phyloP scores from a whole-genome alignment of 2,113 vertebrate genomes.

The Amblyornis subalaris region DNA sequence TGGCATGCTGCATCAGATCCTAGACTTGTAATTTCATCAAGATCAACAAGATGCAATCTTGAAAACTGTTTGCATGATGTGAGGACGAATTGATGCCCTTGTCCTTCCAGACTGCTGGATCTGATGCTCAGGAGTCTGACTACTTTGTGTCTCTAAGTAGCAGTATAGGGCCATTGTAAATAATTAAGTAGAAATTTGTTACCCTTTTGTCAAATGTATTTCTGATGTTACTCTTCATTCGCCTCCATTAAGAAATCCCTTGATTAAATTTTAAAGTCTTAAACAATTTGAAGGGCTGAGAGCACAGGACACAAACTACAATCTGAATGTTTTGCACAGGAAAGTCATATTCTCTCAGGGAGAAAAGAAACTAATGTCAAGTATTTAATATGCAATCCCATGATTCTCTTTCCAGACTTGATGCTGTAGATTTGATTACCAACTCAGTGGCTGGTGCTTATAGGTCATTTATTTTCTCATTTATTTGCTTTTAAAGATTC shows the following conservation, averaged over 20 bases:
- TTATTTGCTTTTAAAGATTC: constrained; percentile 34
- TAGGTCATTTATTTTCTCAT: constrained; percentile 67
- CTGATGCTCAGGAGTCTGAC: constrained; percentile 65
- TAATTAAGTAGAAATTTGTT: constrained; percentile 87
- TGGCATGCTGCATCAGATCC: constrained; percentile 68
- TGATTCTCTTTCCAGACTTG: constrained; percentile 62
- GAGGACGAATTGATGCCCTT: constrained; percentile 80
- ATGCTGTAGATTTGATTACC: constrained; percentile 71
- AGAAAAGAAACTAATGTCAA: constrained; percentile 69
- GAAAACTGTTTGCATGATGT: constrained; percentile 72
- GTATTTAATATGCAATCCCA: constrained; percentile 70
- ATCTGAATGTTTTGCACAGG: constrained; percentile 71
- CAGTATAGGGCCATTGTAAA: constrained; percentile 78
- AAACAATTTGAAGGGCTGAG: constrained; percentile 81
- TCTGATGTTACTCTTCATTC: constrained; percentile 78
- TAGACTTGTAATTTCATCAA: constrained; percentile 79
- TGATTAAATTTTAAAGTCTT: constrained; percentile 90
- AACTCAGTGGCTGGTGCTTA: constrained; percentile 30
- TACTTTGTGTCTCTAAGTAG: constrained; percentile 75
- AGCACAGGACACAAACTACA: constrained; percentile 71
- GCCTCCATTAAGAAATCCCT: constrained; percentile 84
- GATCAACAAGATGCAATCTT: constrained; percentile 81
- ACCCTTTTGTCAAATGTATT: constrained; percentile 84
- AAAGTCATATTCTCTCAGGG: constrained; percentile 83
- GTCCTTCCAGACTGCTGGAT: constrained; percentile 72